phyloP scores from a whole-genome alignment of 64 coral and sea anemone species.

The Actinia tenebrosa region DNA sequence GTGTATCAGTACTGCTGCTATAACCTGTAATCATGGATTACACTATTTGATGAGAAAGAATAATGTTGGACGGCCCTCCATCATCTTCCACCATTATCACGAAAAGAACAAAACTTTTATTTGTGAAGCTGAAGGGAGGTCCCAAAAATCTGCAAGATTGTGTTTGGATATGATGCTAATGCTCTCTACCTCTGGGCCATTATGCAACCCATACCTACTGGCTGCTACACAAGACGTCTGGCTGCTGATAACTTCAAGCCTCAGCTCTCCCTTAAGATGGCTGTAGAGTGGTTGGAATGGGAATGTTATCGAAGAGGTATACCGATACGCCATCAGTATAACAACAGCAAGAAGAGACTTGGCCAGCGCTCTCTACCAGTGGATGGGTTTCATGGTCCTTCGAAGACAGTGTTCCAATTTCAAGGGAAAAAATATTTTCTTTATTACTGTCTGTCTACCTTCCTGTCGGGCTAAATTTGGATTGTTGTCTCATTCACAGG shows the following conservation, averaged over 20 bases:
- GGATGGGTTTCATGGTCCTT: slow-evolving; percentile 5
- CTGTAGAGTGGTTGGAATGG: neutral
- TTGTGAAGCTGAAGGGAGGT: slow-evolving; percentile 16
- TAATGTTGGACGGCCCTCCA: slow-evolving; percentile 14
- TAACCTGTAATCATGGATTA: too few relatives aligned
- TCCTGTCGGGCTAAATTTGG: neutral
- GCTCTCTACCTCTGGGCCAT: neutral
- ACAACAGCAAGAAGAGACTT: slow-evolving; percentile 18
- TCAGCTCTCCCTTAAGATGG: neutral
- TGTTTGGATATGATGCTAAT: slow-evolving; percentile 47
- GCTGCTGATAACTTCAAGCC: slow-evolving; percentile 19
- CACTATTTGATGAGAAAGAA: slow-evolving; percentile 9
- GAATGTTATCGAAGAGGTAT: neutral
- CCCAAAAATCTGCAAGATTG: slow-evolving; percentile 22
- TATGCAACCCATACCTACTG: slow-evolving; percentile 43
- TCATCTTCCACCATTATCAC: slow-evolving; percentile 20
- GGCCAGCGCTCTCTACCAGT: neutral
- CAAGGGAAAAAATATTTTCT: neutral
- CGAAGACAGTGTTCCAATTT: neutral
- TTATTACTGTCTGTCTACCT: neutral
- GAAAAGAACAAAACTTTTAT: slow-evolving; percentile 12
- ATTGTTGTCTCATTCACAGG: neutral
- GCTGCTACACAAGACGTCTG: neutral
- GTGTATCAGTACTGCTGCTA: too few relatives aligned
- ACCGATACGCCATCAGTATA: neutral